A percentile compares a stretch with the other conserved stretches of the same genome.
These are phyloP conservation scores for Stichopus chloronotus DNA, from an alignment of 35 echinoderm and acorn worm genomes.

Conservation along the genomic window DNA sequence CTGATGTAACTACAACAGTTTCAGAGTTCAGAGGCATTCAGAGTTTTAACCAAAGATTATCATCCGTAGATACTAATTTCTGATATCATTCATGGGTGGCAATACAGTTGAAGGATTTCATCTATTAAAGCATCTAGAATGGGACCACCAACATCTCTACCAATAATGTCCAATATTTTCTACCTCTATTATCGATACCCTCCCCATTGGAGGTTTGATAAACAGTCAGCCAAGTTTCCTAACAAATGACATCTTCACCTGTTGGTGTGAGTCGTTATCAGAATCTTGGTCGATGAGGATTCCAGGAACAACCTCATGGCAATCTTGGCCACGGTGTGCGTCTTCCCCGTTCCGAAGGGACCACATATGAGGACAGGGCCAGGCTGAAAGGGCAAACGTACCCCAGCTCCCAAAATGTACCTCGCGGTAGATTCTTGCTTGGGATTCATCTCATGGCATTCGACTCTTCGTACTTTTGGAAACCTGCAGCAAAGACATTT, in stretches of 20 bases:
- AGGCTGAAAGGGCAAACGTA: not conserved
- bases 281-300: constrained; percentile 63
- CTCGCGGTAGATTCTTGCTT: constrained; percentile 32
- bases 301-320: constrained; percentile 49
- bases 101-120: too few species aligned
- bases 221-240: too few species aligned
- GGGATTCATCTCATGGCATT: constrained; percentile 38
- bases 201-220: too few species aligned
- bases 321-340: constrained; percentile 75
- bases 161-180: too few species aligned
- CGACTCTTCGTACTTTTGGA: constrained; percentile 3
- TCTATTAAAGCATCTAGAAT: too few species aligned
- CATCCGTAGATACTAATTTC: too few species aligned
- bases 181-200: too few species aligned
- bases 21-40: too few species aligned
- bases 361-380: constrained; percentile 74
- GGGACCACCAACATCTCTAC: too few species aligned
- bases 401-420: not conserved
- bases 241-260: constrained; percentile 58
- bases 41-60: too few species aligned
- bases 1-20: too few species aligned
- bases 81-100: too few species aligned
- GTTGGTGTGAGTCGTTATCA: constrained; percentile 87
- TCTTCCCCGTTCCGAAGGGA: constrained; percentile 88
- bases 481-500: constrained; percentile 8